Conservation (phyloP, 2,888 invertebrate genomes). For the Carterocephalus palaemon region DNA sequence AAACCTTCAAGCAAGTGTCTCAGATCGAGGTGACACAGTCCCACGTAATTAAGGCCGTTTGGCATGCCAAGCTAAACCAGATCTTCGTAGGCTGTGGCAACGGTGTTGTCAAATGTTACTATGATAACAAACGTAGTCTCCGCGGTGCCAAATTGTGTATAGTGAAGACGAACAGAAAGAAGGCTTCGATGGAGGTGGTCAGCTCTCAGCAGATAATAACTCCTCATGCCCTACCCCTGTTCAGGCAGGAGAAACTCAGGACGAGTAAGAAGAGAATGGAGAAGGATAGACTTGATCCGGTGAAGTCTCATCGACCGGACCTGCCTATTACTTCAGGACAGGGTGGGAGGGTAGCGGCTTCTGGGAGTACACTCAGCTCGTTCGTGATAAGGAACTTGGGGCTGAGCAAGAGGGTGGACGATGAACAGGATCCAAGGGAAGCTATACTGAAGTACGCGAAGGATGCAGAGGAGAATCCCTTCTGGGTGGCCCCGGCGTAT, state of each 20-base stretch:
- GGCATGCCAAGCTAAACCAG: constrained; percentile 99
- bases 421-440: constrained; percentile 95
- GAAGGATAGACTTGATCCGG: constrained; percentile 91
- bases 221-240: constrained; percentile 96
- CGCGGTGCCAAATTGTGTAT: constrained; percentile 95
- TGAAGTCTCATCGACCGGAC: constrained; percentile 90
- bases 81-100: constrained; percentile 95
- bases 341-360: constrained; percentile 95
- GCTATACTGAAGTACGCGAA: constrained; percentile 97
- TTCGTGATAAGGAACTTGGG: constrained; percentile 98
- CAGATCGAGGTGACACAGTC: constrained; percentile 88
- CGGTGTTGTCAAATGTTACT: constrained; percentile 93
- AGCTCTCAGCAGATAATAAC: constrained; percentile 96
- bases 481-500: constrained; percentile 97
- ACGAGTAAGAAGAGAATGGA: constrained; percentile 94
- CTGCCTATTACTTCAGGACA: constrained; percentile 93
- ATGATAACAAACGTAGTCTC: constrained; percentile 91
- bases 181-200: constrained; percentile 90
- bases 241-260: constrained; percentile 93
- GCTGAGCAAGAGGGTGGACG: constrained; percentile 92
- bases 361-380: constrained; percentile 96
- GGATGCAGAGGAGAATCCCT: constrained; percentile 96
- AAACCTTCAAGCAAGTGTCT: constrained; percentile 85
- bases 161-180: constrained; percentile 87
- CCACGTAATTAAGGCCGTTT: constrained; percentile 91